Base-by-base conservation (phyloP, 2,888 invertebrate genomes). In the Lacanobia oleracea region DNA sequence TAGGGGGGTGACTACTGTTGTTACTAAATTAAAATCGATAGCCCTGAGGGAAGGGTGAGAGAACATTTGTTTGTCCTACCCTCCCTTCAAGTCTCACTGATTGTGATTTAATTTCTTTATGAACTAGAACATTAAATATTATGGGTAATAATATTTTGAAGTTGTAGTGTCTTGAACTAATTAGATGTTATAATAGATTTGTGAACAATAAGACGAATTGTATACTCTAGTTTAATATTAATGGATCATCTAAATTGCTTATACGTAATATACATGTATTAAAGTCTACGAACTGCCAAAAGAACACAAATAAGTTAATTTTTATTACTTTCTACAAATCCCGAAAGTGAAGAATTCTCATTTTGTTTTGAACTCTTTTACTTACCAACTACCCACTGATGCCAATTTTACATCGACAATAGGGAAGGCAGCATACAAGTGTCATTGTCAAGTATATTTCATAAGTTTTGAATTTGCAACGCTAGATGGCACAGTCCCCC, bases 1-100 rank as follows among this genome's bases (percentile, higher is more conserved):
- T 63, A 53, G 60, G 63, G 48, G 73, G 81, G 67, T 67, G 69
- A 60, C 33, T 57, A 72, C 60, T 75, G 74, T 67, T 77, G 73
- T 71, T 66, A 73, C 77, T 81, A 84, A 85, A 86, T 87, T 85
- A 81, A 85, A 87, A 88, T 88, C 86, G 84, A 88, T 88, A 75
- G 67, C 37, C 45, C 63, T 14, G 43, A 43, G 43, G 43, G 77
- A 69, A 66, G 85, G 82, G 87, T 72, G 81, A 72, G 65, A 84
- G 65, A 85, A 78, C 81, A 84, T 88, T 89, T 88, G 87, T 90
- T 87, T 85, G 77, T 64, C 78, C 86, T 83, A 84, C 86, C 68
- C 82, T 76, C 84, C 87, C 88, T 81, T 68, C 23, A 51, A 43
- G n/a, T 48, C 12, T 12, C 45, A 45, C 57, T 79, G 63, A 67